phyloP scores from a whole-genome alignment of 2,888 invertebrate genomes.

The Philhelius pedissequus region DNA sequence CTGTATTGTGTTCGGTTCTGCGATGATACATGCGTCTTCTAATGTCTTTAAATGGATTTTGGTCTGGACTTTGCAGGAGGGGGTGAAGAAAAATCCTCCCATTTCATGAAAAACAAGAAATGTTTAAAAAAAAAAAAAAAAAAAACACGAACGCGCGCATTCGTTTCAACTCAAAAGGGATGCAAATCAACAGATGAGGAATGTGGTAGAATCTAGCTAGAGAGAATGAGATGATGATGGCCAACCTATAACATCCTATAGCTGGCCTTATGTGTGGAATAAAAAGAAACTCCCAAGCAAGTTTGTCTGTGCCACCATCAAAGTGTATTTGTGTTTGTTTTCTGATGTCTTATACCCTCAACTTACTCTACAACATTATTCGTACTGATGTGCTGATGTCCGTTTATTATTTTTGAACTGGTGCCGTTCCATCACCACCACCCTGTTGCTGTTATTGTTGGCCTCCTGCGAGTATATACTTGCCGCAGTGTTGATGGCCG shows the following conservation, averaged over 20 bases:
- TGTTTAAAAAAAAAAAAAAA: not conserved
- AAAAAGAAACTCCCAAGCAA: constrained; percentile 38
- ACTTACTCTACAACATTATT: not conserved
- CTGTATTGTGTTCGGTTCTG: not conserved
- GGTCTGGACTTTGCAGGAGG: not conserved
- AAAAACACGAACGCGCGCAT: not conserved
- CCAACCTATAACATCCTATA: constrained; percentile 7
- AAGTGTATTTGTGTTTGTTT: not conserved
- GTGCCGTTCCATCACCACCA: not conserved
- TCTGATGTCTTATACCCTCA: not conserved
- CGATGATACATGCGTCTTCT: constrained; percentile 27
- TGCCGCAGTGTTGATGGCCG: constrained; percentile 47
- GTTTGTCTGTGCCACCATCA: constrained; percentile 20
- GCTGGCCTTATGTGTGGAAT: not conserved
- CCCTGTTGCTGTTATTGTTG: constrained; percentile 27
- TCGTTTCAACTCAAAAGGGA: constrained; percentile 39
- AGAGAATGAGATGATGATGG: constrained; percentile 1
- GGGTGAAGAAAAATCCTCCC: constrained; percentile 5
- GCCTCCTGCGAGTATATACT: constrained; percentile 16
- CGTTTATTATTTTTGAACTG: constrained; percentile 43
- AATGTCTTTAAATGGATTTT: constrained; percentile 13
- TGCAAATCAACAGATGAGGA: constrained; percentile 65
- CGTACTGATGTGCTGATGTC: constrained; percentile 4
- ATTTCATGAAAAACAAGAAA: constrained; percentile 42
- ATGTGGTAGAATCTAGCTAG: constrained; percentile 34